Base-by-base conservation (phyloP, 1,140 invertebrate species). In the Colletes latitarsis region DNA sequence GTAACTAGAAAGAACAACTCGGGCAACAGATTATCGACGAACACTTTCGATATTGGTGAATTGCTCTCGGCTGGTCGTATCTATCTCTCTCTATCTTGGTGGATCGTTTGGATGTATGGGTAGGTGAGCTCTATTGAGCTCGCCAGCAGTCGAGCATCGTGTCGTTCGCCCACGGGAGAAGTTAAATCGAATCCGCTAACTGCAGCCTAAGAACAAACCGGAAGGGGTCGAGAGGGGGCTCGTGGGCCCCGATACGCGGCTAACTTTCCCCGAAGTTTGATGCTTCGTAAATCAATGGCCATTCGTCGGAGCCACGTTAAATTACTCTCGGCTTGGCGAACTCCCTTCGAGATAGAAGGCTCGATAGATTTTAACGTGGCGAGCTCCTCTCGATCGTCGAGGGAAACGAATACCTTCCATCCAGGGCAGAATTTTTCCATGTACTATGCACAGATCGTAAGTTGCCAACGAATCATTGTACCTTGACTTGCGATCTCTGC, bases 151-250 rank as follows among this genome's bases (percentile, higher is more conserved):
- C 58, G 77, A 86, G 81, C 83, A 77, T 73, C 81, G 68, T 73
- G 85, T 85, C 84, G 81, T 52, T 86, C 71, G 75, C 69, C 70
- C 79, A 81, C 77, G 87, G 86, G 82, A 82, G 87, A 91, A 91
- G 89, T 91, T 91, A 90, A 90, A 91, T 91, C 89, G 90, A 91
- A 90, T 91, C 89, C 85, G 77, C 87, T 90, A 91, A 90, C 89
- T 89, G 84, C 85, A 87, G 86, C 84, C 84, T 70, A 89, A 90
- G 87, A 90, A 90, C 87, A 89, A 89, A 90, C 86, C 77, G 68
- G 55, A 68, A 66, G 68, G 62, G 53, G 68, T 57, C 57, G 74
- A 63, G 63, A 55, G 72, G 60, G 46, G 70, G 73, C 55, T 55
- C 41, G 43, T 49, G 49, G 72, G 72, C 58, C 72, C 72, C 81